Base-by-base conservation (phyloP, 2,113 vertebrate species). In the Ptyas mucosa region DNA sequence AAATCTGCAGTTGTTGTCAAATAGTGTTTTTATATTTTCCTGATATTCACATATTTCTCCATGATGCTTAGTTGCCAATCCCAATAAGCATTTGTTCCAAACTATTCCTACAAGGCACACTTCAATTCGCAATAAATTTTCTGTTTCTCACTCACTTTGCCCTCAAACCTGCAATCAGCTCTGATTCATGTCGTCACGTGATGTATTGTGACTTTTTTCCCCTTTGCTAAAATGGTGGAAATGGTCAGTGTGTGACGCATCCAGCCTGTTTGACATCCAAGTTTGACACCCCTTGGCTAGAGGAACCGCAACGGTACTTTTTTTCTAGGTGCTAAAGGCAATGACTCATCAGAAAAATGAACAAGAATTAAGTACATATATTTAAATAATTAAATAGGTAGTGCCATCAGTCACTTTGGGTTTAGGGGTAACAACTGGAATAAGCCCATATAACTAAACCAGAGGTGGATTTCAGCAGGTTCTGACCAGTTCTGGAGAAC, bases 221-320 rank as follows among this genome's bases (percentile, higher is more conserved):
- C 5, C 4, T 58, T 58, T 3, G 23, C 57, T 58, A 58, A 58
- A 58, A 58, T 8, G 57, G 7, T 57, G 55, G 55, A 7, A 21
- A 2, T 57, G 55, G 55, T 21, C 55, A 57, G 7, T 8, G 0
- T 5, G 4, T 57, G 55, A 57, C 0, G 2, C 2, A 23, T 2
- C 55, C 0, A 0, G 55, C n/a, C n/a, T n/a, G n/a, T n/a, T n/a
- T n/a, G n/a, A n/a, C 2, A 23, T 2, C 55, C 0, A 0, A 23
- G 23, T 58, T 24, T 58, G 57, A 24, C 1, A 24, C 57, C 2
- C 21, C 21, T 58, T 8, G n/a, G 6, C 34, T 39, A 81, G 75
- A 81, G 7, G 34, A 69, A 69, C 29, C 12, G 34, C 29, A 61
- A 69, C 14, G 15, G 4, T 34, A 34, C 12, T 69, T 43, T 43